Evolutionary conservation across 2,113 vertebrate genomes (phyloP).

Genomic region (Ictalurus furcatus): DNA sequence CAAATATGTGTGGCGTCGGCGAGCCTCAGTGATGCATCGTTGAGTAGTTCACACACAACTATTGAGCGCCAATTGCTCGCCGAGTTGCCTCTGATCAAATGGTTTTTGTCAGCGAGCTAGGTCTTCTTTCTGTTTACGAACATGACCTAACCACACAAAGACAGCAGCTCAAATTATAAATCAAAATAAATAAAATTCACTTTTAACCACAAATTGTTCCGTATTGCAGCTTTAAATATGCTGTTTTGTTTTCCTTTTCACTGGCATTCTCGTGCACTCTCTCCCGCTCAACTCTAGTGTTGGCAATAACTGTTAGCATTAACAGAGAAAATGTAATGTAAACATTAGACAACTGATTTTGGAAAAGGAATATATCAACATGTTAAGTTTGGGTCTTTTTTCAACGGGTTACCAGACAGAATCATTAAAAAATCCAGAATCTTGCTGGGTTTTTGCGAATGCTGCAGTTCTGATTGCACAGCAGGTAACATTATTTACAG

Average conservation of each 20-base stretch:
- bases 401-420: neutral
- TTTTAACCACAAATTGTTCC: no score
- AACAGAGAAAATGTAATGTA: neutral
- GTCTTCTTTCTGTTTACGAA: no score
- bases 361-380: neutral
- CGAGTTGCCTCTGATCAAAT: no score
- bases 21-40: no score
- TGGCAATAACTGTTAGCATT: neutral
- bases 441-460: neutral
- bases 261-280: neutral
- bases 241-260: neutral
- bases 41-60: no score
- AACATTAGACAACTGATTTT: neutral
- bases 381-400: no score
- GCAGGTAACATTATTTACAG: neutral
- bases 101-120: no score
- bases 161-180: no score
- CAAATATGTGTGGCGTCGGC: no score
- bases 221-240: neutral
- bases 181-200: no score
- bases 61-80: no score
- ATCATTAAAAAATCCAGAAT: neutral
- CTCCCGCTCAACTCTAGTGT: neutral
- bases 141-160: no score
- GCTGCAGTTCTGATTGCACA: neutral